These are phyloP conservation scores for Adoxophyes honmai DNA, from an alignment of 1,140 invertebrate genomes.

Conservation along the genomic window DNA sequence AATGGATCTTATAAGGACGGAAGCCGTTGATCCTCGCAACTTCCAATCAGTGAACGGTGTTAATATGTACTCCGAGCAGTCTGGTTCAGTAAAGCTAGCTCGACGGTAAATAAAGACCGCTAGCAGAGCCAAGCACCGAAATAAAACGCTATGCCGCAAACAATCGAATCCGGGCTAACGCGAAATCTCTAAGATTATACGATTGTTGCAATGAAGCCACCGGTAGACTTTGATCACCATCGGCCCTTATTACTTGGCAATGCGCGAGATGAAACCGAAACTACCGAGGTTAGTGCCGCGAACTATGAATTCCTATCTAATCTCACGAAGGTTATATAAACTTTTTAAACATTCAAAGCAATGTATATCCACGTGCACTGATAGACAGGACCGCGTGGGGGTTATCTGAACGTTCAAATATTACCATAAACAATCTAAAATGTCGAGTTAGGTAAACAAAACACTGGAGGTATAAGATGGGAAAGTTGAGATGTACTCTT, in stretches of 20 bases:
- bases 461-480: no score
- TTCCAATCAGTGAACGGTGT: no score
- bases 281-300: neutral
- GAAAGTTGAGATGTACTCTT: no score
- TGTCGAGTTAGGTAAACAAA: no score
- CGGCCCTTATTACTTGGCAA: conserved; percentile 23
- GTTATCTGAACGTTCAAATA: neutral
- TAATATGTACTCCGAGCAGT: neutral
- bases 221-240: conserved; percentile 29
- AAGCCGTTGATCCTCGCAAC: conserved; percentile 2
- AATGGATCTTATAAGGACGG: neutral
- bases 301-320: conserved; percentile 4
- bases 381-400: neutral
- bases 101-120: neutral
- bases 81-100: neutral
- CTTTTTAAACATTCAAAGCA: neutral
- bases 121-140: conserved; percentile 21
- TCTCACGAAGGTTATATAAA: conserved; percentile 7
- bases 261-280: conserved; percentile 16
- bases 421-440: no score
- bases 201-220: neutral
- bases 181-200: neutral
- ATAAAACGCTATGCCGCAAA: conserved; percentile 26
- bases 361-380: neutral
- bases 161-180: conserved; percentile 15